These are phyloP conservation scores for Cheilosia vernalis DNA, from an alignment of 2,888 invertebrate species.

Conservation along the genomic window DNA sequence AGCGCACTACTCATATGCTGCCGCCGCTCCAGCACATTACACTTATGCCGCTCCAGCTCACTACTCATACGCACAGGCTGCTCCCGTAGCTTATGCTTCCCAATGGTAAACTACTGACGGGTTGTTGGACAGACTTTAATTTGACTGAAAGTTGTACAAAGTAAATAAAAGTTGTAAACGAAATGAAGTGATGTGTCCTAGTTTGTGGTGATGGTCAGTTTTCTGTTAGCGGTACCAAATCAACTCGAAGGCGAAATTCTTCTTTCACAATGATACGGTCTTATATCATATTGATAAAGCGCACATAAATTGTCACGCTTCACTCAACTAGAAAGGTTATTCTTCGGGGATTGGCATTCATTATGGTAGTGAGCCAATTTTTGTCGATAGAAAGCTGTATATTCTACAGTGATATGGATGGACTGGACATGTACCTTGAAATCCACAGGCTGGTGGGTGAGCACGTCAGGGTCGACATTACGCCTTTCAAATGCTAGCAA, in stretches of 20 bases:
- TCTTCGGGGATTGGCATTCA: constrained; percentile 7
- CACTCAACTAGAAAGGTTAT: constrained; percentile 46
- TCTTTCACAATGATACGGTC: background rate
- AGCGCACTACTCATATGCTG: constrained; percentile 24
- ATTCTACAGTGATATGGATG: constrained; percentile 2
- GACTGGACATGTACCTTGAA: too few species aligned
- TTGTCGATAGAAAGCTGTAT: constrained; percentile 6
- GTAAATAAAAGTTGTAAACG: constrained; percentile 33
- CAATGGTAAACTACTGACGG: constrained; percentile 37
- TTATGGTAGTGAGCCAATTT: background rate
- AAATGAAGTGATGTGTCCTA: constrained; percentile 14
- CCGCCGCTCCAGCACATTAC: constrained; percentile 30
- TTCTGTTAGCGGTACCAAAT: constrained; percentile 12
- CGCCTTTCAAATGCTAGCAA: too few species aligned
- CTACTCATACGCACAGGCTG: constrained; percentile 33
- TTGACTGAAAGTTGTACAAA: constrained; percentile 32
- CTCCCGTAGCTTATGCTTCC: constrained; percentile 33
- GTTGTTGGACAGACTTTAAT: constrained; percentile 22
- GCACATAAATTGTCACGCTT: constrained; percentile 32
- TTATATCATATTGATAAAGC: background rate
- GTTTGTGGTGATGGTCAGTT: background rate
- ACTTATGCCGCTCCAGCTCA: constrained; percentile 36
- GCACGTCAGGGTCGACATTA: too few species aligned
- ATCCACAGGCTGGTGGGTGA: too few species aligned
- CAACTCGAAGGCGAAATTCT: constrained; percentile 28